phyloP scores from a whole-genome alignment of 2,113 vertebrate genomes.

The Candoia aspera region DNA sequence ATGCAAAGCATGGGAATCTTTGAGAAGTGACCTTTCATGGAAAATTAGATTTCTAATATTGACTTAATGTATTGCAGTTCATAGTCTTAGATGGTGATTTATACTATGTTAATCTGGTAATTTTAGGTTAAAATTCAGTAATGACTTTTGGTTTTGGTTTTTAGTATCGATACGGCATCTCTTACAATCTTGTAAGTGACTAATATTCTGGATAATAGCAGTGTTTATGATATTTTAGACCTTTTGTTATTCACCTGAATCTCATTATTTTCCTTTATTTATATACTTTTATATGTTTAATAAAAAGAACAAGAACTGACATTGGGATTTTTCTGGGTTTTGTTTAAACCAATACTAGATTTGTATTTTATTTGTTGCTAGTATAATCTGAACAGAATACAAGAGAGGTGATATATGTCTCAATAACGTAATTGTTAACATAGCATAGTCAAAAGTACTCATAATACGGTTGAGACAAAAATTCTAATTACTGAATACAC shows the following conservation, averaged over 20 bases:
- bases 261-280: not conserved
- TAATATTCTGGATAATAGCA: not conserved
- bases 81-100: not conserved
- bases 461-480: not conserved
- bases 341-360: not conserved
- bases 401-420: not conserved
- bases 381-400: not conserved
- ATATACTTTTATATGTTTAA: not conserved
- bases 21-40: not conserved
- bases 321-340: not conserved
- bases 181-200: not conserved
- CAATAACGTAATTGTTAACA: not conserved
- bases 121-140: not conserved
- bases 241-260: not conserved
- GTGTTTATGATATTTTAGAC: not conserved
- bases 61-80: not conserved
- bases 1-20: not conserved
- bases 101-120: not conserved
- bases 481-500: not conserved
- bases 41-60: not conserved
- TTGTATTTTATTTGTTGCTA: not conserved
- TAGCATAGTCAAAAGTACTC: not conserved
- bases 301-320: not conserved
- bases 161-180: not conserved
- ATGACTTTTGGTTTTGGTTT: not conserved